Evolutionary conservation across 2,888 invertebrate species (phyloP).

Genomic region (Orthosia incerta): DNA sequence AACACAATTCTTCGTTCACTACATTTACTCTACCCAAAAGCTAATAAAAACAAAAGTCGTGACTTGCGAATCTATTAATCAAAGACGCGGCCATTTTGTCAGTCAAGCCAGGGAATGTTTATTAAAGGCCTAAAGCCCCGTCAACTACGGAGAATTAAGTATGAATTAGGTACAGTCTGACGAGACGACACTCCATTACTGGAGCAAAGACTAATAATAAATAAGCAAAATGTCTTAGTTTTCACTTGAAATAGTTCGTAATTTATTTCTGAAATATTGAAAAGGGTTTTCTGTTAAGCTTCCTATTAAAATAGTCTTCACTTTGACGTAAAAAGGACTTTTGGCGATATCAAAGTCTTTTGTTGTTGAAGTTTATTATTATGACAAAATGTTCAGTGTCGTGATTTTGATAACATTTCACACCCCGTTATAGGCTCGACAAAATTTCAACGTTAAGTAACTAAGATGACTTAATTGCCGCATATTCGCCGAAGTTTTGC

Average conservation of each 20-base stretch:
- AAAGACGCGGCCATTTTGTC: conserved; percentile 39
- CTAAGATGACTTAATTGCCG: background rate
- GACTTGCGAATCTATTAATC: conserved; percentile 39
- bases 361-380: conserved; percentile 20
- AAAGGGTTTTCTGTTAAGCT: conserved; percentile 16
- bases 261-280: conserved; percentile 41
- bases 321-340: background rate
- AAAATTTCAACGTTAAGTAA: background rate
- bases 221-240: conserved; percentile 34
- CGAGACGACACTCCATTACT: conserved; percentile 44
- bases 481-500: background rate
- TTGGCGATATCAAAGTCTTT: background rate
- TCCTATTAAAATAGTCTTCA: conserved; percentile 16
- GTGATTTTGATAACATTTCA: background rate
- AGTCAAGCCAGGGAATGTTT: conserved; percentile 32
- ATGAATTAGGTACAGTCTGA: conserved; percentile 40
- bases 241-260: conserved; percentile 44
- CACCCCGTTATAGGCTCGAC: no score
- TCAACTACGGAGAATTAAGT: conserved; percentile 52
- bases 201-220: conserved; percentile 26
- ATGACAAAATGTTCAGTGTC: conserved; percentile 6
- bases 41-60: conserved; percentile 27
- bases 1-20: background rate
- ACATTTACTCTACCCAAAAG: conserved; percentile 16
- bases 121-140: conserved; percentile 43